phyloP scores from a whole-genome alignment of 2,888 invertebrate genomes.

The Diaphora mendica region DNA sequence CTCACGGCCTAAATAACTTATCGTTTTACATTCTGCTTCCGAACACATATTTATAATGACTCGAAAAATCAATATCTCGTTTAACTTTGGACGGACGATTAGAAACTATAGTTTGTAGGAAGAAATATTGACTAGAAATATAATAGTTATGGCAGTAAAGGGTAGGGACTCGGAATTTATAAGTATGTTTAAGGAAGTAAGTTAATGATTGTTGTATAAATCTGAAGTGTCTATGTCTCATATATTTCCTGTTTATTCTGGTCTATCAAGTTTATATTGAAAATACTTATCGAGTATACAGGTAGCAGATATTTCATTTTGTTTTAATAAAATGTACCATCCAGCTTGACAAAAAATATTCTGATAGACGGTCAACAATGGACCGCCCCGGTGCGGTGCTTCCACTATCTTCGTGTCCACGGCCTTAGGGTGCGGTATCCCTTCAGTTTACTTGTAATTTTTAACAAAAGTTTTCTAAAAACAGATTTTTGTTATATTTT shows the following conservation, averaged over 20 bases:
- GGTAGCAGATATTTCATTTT: background rate
- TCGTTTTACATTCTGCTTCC: background rate
- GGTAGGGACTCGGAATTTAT: background rate
- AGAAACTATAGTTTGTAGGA: background rate
- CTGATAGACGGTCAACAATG: background rate
- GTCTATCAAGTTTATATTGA: constrained; percentile 1
- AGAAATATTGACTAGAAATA: background rate
- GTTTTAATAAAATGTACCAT: background rate
- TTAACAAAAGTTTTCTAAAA: background rate
- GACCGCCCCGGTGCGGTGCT: too few species aligned
- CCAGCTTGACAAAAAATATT: background rate
- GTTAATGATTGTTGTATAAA: background rate
- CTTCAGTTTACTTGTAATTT: background rate
- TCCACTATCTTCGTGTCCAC: too few species aligned
- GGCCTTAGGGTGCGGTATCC: background rate
- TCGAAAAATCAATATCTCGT: background rate
- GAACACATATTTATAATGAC: background rate
- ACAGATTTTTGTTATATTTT: background rate
- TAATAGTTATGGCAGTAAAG: background rate
- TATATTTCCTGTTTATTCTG: constrained; percentile 2
- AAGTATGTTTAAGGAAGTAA: background rate
- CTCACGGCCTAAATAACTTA: background rate
- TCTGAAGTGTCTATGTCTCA: background rate
- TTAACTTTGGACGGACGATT: background rate
- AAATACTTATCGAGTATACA: background rate